Conservation (phyloP, 2,797 vertebrate species). For the Anguilla anguilla region DNA sequence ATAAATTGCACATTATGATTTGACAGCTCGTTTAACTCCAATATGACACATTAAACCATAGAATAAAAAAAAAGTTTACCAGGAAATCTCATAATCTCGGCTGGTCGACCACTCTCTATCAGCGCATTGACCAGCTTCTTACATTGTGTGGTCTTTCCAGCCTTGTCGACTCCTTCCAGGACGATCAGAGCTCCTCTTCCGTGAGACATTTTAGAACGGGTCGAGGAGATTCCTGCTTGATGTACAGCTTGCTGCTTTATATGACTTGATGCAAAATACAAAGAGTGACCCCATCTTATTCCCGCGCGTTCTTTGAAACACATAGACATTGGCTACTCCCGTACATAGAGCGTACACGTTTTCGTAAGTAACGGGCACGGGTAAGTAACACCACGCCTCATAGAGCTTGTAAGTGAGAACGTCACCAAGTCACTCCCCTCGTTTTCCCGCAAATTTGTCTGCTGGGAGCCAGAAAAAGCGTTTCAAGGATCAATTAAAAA, state of each 20-base stretch:
- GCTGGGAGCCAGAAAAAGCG: too few species aligned
- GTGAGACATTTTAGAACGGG: conserved; percentile 68
- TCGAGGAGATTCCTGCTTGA: not conserved
- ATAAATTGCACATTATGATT: not conserved
- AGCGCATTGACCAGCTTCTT: conserved; percentile 76
- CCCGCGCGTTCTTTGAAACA: conserved; percentile 5
- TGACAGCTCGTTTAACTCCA: not conserved
- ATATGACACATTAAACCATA: not conserved
- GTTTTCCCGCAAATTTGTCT: too few species aligned
- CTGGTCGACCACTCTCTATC: conserved; percentile 62
- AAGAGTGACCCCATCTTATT: not conserved
- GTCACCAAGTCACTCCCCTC: too few species aligned
- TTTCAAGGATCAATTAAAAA: too few species aligned
- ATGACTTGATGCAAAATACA: not conserved
- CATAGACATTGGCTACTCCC: not conserved
- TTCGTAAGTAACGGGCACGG: not conserved
- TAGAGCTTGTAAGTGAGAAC: too few species aligned
- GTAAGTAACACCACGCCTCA: too few species aligned
- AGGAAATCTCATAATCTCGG: conserved; percentile 81
- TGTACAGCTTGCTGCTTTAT: not conserved
- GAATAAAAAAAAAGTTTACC: conserved; percentile 64
- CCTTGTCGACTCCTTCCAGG: conserved; percentile 84
- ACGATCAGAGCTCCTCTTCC: conserved; percentile 84
- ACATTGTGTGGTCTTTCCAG: conserved; percentile 88
- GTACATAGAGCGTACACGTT: too few species aligned